Conservation (phyloP, 2,797 vertebrate species). For the Myotis findleyi region DNA sequence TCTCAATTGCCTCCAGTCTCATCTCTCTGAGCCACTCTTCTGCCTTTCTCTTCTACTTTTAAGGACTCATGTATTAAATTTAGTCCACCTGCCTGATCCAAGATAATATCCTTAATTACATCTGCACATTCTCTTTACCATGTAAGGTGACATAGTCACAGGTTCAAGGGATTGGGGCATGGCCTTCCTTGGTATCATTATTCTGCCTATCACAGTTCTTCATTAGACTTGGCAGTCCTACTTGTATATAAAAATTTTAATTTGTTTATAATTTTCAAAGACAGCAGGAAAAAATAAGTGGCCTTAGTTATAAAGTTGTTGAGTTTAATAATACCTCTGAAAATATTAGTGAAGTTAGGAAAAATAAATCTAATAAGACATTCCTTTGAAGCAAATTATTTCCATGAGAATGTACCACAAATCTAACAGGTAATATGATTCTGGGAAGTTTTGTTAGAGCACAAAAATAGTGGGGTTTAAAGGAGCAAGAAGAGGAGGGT, state of each 20-base stretch:
- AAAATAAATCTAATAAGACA: slow-evolving; percentile 43
- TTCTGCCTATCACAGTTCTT: not conserved
- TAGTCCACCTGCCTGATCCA: not conserved
- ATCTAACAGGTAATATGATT: not conserved
- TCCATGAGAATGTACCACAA: not conserved
- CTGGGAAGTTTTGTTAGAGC: not conserved
- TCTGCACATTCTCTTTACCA: not conserved
- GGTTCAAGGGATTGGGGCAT: not conserved
- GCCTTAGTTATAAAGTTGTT: not conserved
- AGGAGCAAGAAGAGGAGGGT: not conserved
- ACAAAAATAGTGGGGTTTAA: not conserved
- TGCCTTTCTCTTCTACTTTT: not conserved
- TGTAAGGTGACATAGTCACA: not conserved
- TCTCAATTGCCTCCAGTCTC: not conserved
- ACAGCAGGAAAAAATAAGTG: not conserved
- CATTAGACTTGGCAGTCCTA: not conserved
- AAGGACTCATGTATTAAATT: not conserved
- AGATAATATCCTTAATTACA: not conserved
- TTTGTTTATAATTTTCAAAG: not conserved
- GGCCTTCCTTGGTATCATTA: not conserved
- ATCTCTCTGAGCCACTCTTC: not conserved
- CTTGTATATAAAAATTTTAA: not conserved
- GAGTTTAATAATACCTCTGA: slow-evolving; percentile 30
- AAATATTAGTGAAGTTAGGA: not conserved
- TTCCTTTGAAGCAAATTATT: not conserved